These are phyloP conservation scores for Choristoneura rosaceana DNA, from an alignment of 2,888 invertebrate genomes.

Conservation along the genomic window DNA sequence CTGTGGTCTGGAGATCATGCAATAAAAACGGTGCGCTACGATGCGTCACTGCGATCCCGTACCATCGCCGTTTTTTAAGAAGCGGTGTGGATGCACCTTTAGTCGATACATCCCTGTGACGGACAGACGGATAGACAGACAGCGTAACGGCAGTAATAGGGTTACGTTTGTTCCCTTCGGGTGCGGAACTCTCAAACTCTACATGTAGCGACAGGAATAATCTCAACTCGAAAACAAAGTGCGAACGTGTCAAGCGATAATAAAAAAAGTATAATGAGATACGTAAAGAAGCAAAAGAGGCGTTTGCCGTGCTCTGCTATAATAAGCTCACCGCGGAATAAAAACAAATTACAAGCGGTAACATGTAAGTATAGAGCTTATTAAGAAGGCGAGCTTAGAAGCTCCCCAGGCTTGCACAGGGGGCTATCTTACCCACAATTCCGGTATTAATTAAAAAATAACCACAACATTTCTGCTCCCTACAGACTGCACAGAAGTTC, in stretches of 20 bases:
- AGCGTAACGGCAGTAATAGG: no score
- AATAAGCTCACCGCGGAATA: background rate
- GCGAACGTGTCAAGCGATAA: background rate
- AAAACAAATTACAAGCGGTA: slow-evolving; percentile 11
- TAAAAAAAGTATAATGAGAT: background rate
- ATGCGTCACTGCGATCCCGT: no score
- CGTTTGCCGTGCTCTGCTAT: background rate
- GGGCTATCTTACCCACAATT: slow-evolving; percentile 16
- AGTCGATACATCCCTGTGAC: no score
- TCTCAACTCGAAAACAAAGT: background rate
- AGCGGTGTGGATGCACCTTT: no score
- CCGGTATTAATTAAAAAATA: slow-evolving; percentile 60
- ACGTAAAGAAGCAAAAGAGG: background rate
- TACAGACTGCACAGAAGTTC: slow-evolving; percentile 48
- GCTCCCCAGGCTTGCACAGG: background rate
- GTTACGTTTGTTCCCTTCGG: no score
- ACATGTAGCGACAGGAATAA: no score
- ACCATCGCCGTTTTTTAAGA: no score
- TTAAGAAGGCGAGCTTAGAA: slow-evolving; percentile 12
- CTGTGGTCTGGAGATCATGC: no score
- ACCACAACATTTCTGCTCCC: slow-evolving; percentile 52
- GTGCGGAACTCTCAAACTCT: no score
- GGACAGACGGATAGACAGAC: no score
- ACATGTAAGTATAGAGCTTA: slow-evolving; percentile 13
- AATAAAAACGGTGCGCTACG: no score